phyloP scores from a whole-genome alignment of 2,113 vertebrate genomes.

The Takifugu flavidus region DNA sequence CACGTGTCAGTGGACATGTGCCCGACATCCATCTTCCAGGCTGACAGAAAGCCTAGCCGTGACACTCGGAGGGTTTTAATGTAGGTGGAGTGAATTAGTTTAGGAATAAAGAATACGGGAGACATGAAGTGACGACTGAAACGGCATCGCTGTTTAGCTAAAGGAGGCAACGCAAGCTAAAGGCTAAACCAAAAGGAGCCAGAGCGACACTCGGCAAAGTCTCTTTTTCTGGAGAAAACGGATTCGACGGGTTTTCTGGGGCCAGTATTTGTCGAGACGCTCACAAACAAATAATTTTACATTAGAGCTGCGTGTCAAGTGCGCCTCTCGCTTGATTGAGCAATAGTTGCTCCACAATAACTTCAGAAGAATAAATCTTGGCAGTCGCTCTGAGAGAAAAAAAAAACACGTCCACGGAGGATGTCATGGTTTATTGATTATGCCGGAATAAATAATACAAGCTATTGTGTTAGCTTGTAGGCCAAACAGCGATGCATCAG shows the following conservation, averaged over 20 bases:
- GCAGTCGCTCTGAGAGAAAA: conserved; percentile 47
- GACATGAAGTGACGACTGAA: conserved; percentile 23
- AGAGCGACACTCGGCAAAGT: neutral
- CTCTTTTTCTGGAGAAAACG: conserved; percentile 23
- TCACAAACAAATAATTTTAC: conserved; percentile 55
- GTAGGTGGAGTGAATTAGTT: conserved; percentile 6
- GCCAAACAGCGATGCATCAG: conserved; percentile 45
- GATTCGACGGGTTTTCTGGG: conserved; percentile 14
- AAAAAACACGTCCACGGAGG: conserved; percentile 45
- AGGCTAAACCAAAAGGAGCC: conserved; percentile 22
- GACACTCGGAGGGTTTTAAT: conserved; percentile 28
- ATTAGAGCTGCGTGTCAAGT: conserved; percentile 43
- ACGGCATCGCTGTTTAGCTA: conserved; percentile 7
- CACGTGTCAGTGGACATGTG: conserved; percentile 30
- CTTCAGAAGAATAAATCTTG: conserved; percentile 57
- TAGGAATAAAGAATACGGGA: conserved; percentile 17
- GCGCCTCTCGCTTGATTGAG: conserved; percentile 54
- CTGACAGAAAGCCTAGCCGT: conserved; percentile 23
- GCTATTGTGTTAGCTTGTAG: conserved; percentile 46
- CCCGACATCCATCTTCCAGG: conserved; percentile 25
- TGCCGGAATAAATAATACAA: conserved; percentile 55
- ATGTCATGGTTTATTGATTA: conserved; percentile 67
- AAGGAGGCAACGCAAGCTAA: conserved; percentile 18
- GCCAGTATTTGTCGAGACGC: conserved; percentile 44
- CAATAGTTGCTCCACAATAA: conserved; percentile 52